These are phyloP conservation scores for Halcyon leucocephala DNA, from an alignment of 2,797 vertebrate genomes.

Conservation along the genomic window DNA sequence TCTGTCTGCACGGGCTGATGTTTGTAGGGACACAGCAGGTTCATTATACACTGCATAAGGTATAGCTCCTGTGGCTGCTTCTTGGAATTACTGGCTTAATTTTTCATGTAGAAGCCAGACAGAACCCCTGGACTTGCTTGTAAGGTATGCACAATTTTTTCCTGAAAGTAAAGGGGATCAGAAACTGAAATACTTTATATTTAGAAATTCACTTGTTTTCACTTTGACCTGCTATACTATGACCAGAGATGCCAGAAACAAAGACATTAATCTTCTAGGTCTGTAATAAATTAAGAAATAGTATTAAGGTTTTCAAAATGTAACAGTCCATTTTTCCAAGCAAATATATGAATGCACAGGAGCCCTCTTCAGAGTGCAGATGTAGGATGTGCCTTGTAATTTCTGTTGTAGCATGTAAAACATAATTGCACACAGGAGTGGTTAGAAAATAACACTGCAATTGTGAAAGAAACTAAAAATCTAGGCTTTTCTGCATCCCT, in stretches of 20 bases:
- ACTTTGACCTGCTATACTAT: neutral
- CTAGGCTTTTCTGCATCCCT: neutral
- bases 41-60: neutral
- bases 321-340: neutral
- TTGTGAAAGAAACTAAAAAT: neutral
- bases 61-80: neutral
- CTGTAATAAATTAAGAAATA: neutral
- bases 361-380: neutral
- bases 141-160: neutral
- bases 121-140: neutral
- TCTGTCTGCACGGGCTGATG: neutral
- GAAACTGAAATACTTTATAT: neutral
- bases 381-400: neutral
- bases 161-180: neutral
- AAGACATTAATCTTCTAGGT: neutral
- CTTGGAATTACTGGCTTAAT: neutral
- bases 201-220: neutral
- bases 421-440: neutral
- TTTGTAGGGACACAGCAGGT: neutral
- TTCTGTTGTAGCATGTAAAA: neutral
- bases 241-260: neutral
- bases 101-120: neutral
- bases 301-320: neutral
- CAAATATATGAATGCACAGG: neutral
- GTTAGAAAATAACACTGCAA: neutral